phyloP scores from a whole-genome alignment of 2,113 vertebrate species.

The Pseudopodoces humilis region DNA sequence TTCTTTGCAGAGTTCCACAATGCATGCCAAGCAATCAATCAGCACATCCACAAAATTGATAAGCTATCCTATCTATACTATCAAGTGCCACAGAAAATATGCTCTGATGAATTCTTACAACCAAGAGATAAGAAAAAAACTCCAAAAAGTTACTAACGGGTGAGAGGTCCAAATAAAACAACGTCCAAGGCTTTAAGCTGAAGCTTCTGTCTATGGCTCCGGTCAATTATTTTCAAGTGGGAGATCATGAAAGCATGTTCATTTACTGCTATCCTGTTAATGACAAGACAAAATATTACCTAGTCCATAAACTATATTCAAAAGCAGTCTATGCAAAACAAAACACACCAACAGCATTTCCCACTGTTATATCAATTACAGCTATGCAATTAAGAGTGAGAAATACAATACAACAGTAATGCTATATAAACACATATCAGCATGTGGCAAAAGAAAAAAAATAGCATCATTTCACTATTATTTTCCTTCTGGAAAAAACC shows the following conservation, averaged over 20 bases:
- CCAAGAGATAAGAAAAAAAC: background rate
- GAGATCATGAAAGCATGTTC: slow-evolving; percentile 91
- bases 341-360: background rate
- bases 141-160: slow-evolving; percentile 82
- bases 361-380: background rate
- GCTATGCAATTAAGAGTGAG: background rate
- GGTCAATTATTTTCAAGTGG: slow-evolving; percentile 94
- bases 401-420: background rate
- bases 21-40: background rate
- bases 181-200: slow-evolving; percentile 96
- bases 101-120: background rate
- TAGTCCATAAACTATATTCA: background rate
- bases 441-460: background rate
- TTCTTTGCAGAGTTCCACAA: background rate
- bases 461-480: background rate
- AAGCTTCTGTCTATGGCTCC: slow-evolving; percentile 95
- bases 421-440: background rate
- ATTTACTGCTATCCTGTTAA: slow-evolving; percentile 93
- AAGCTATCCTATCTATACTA: background rate
- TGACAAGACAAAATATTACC: background rate
- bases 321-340: background rate
- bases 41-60: background rate
- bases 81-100: background rate
- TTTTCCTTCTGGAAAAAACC: background rate
- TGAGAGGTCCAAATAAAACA: slow-evolving; percentile 93